A percentile compares a stretch with the other conserved stretches of the same genome.
Evolutionary conservation across 2,113 vertebrate species (phyloP).

Genomic region (Carlito syrichta): DNA sequence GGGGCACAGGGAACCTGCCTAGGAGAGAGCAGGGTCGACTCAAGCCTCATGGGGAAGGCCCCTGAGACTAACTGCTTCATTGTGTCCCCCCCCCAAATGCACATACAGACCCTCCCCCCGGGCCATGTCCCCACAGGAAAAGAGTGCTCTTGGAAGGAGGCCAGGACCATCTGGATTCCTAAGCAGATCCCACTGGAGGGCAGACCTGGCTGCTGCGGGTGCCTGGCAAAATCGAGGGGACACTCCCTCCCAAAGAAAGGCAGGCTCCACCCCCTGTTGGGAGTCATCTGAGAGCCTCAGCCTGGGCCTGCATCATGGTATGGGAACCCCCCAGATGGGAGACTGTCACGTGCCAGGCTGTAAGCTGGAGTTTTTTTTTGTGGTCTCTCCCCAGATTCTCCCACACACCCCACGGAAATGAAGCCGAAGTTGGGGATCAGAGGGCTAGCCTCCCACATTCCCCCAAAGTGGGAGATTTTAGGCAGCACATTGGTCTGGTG

Average conservation of each 20-base stretch:
- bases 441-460: neutral
- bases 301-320: neutral
- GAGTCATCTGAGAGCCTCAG: neutral
- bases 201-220: neutral
- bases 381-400: neutral
- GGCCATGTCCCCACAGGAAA: neutral
- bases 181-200: neutral
- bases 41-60: neutral
- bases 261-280: neutral
- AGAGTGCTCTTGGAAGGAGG: neutral
- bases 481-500: accelerated
- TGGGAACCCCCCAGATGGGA: too few relatives aligned
- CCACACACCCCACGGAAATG: neutral
- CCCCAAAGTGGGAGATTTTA: neutral
- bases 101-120: neutral
- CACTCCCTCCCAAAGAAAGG: neutral
- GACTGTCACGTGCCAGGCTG: neutral
- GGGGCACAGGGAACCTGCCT: neutral
- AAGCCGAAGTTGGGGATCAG: too few relatives aligned
- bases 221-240: neutral
- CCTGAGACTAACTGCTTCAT: neutral
- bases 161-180: neutral
- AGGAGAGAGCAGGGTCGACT: neutral
- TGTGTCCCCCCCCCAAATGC: accelerated
- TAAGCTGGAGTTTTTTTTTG: neutral